Evolutionary conservation across 2,888 invertebrate species (phyloP).

Genomic region (Apodemia zela): DNA sequence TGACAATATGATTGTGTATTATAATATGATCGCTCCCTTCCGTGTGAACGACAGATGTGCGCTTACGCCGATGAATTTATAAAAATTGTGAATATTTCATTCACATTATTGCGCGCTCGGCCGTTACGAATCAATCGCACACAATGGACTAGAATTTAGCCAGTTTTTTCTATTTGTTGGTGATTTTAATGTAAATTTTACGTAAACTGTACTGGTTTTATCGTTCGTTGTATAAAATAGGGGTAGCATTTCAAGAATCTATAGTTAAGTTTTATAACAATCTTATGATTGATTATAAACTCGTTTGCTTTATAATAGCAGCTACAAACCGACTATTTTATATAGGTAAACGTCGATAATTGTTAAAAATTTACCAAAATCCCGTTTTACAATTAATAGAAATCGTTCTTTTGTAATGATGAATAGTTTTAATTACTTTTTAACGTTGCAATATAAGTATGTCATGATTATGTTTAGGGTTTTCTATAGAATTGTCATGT

Average conservation of each 20-base stretch:
- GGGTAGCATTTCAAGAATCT: slow-evolving; percentile 69
- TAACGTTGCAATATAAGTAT: slow-evolving; percentile 3
- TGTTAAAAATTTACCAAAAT: slow-evolving; percentile 46
- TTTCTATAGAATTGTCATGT: neutral
- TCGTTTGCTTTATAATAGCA: slow-evolving; percentile 50
- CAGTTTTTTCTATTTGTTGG: slow-evolving; percentile 67
- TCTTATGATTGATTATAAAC: slow-evolving; percentile 79
- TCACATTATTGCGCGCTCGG: slow-evolving; percentile 72
- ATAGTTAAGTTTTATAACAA: slow-evolving; percentile 57
- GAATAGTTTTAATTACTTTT: slow-evolving; percentile 29
- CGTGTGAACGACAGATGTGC: slow-evolving; percentile 75
- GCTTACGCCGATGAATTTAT: slow-evolving; percentile 61
- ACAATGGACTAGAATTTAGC: slow-evolving; percentile 71
- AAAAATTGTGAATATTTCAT: slow-evolving; percentile 78
- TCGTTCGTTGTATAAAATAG: slow-evolving; percentile 42
- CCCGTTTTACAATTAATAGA: slow-evolving; percentile 38
- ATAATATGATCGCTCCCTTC: slow-evolving; percentile 52
- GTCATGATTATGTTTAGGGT: neutral
- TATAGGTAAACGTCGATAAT: slow-evolving; percentile 34
- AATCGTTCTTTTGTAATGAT: slow-evolving; percentile 15
- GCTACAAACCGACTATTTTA: slow-evolving; percentile 54
- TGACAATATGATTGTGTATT: slow-evolving; percentile 42
- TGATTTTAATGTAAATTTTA: slow-evolving; percentile 75
- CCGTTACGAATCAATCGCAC: slow-evolving; percentile 78
- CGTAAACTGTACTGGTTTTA: slow-evolving; percentile 66